Evolutionary conservation across 2,888 invertebrate genomes (phyloP).

Genomic region (Hydrotaea cyrtoneurina): DNA sequence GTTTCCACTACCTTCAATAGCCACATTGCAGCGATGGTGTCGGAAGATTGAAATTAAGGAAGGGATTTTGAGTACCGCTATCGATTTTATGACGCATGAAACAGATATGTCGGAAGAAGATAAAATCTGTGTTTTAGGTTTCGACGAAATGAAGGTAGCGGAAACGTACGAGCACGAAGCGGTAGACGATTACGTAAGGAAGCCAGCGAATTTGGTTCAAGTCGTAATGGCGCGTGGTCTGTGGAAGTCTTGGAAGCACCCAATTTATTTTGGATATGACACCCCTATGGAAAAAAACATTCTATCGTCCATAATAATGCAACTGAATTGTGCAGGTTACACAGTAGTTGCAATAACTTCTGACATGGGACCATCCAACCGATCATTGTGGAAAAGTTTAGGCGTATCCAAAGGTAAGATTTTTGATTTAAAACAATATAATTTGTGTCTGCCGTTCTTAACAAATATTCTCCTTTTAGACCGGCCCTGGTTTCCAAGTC

Average conservation of each 20-base stretch:
- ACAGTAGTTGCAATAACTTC: conserved; percentile 38
- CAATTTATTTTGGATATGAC: not conserved
- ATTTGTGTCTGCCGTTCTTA: too few species aligned
- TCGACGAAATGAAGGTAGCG: conserved; percentile 19
- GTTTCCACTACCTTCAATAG: conserved; percentile 24
- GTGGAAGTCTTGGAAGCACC: conserved; percentile 17
- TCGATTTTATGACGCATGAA: not conserved
- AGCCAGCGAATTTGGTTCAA: conserved; percentile 11
- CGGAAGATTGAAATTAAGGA: conserved; percentile 7
- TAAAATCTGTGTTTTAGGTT: not conserved
- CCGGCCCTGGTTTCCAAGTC: conserved; percentile 40
- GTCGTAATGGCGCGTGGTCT: conserved; percentile 28
- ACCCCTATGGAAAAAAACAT: not conserved
- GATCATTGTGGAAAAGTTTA: conserved; percentile 48
- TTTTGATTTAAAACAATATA: not conserved
- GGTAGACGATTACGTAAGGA: not conserved
- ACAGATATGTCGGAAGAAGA: not conserved
- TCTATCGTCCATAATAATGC: not conserved
- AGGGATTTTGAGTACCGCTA: not conserved
- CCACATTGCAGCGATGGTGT: conserved; percentile 31
- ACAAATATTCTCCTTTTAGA: not conserved
- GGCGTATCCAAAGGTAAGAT: conserved; percentile 36
- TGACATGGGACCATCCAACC: conserved; percentile 43
- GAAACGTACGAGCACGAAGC: conserved; percentile 22
- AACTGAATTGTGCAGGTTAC: not conserved